These are phyloP conservation scores for Lepidurus apus DNA, from an alignment of 1,140 invertebrate species.

Conservation along the genomic window DNA sequence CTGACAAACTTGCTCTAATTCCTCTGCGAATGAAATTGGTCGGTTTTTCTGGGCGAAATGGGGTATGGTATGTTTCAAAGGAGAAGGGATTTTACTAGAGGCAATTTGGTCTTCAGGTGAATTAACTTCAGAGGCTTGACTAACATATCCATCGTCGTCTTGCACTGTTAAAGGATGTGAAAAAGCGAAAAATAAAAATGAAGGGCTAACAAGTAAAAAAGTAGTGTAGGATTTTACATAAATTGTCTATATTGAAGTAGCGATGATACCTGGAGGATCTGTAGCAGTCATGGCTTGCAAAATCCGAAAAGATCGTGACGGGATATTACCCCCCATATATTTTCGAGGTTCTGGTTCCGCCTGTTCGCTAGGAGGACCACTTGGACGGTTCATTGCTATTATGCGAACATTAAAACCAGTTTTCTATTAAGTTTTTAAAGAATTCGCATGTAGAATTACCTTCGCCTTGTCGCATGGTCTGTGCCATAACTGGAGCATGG, in stretches of 20 bases:
- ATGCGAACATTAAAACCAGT: constrained; percentile 10
- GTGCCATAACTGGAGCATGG: constrained; percentile 17
- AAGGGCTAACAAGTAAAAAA: not conserved
- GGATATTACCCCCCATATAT: constrained; percentile 76
- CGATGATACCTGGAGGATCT: constrained; percentile 41
- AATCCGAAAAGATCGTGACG: constrained; percentile 76
- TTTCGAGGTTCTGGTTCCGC: constrained; percentile 65
- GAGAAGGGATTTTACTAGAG: not conserved
- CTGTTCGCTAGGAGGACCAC: constrained; percentile 56
- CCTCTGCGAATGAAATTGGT: not conserved
- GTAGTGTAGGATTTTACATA: not conserved
- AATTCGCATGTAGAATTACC: not conserved
- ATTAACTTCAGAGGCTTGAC: constrained; percentile 6
- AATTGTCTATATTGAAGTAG: not conserved
- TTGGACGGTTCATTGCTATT: constrained; percentile 42
- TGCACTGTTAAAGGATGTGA: not conserved
- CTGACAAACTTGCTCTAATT: constrained; percentile 3
- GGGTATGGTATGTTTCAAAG: not conserved
- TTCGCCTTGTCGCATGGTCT: constrained; percentile 11
- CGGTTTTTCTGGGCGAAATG: not conserved
- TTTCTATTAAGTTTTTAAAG: not conserved
- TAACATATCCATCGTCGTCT: constrained; percentile 8
- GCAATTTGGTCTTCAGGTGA: not conserved
- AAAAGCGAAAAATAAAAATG: not conserved
- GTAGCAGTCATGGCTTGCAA: constrained; percentile 69